Percentiles rank a stretch among this genome's conserved stretches.
Conservation (phyloP, 2,888 invertebrate genomes). For the Ochropacha duplaris region DNA sequence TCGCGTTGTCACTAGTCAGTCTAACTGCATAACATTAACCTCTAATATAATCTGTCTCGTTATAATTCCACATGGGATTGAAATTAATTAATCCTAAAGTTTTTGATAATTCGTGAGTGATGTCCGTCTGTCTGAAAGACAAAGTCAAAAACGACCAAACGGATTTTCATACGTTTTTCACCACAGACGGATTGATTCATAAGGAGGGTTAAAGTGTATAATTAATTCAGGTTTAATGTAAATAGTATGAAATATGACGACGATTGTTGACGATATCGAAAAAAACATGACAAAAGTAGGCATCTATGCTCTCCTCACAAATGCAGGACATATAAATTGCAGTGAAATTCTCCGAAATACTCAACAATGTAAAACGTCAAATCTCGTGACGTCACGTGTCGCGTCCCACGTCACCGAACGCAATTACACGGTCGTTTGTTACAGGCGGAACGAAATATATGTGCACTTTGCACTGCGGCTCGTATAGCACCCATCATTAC, state of each 20-base stretch:
- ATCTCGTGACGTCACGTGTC: conserved; percentile 9
- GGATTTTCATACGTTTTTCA: too few relatives aligned
- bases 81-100: too few relatives aligned
- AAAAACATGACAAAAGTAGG: background rate
- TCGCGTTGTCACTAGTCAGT: background rate
- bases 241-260: too few relatives aligned
- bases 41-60: background rate
- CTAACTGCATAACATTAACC: too few relatives aligned
- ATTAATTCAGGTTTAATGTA: too few relatives aligned
- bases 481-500: background rate
- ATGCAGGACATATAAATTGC: background rate
- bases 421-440: conserved; percentile 26
- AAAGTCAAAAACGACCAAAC: too few relatives aligned
- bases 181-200: too few relatives aligned
- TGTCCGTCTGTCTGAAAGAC: too few relatives aligned
- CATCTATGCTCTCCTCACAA: background rate
- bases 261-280: background rate
- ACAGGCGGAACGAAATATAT: conserved; percentile 1
- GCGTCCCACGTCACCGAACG: conserved; percentile 18
- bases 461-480: background rate
- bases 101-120: too few relatives aligned
- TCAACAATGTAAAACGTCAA: background rate
- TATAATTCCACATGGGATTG: too few relatives aligned
- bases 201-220: too few relatives aligned
- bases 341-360: background rate